Evolutionary conservation across 1,140 invertebrate species (phyloP).

Genomic region (Hyphantria cunea): DNA sequence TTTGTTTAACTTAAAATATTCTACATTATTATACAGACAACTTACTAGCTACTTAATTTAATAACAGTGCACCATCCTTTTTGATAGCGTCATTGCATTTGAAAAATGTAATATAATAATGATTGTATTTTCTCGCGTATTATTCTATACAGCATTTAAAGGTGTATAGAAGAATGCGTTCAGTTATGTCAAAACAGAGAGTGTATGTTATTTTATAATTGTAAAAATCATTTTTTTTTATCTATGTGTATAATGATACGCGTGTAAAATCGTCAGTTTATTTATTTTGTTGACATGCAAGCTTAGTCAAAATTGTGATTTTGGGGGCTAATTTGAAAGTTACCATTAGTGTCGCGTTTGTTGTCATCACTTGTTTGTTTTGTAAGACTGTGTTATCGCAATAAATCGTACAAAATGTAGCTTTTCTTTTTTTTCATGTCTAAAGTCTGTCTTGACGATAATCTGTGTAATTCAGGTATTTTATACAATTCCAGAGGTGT

Average conservation of each 20-base stretch:
- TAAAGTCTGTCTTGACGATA: too few species aligned
- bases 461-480: too few species aligned
- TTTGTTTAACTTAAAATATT: constrained; percentile 39
- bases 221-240: background rate
- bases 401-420: constrained; percentile 73
- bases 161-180: background rate
- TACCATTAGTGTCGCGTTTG: constrained; percentile 74
- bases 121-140: constrained; percentile 9
- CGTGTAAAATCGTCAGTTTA: constrained; percentile 16
- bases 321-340: constrained; percentile 63
- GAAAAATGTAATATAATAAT: constrained; percentile 20
- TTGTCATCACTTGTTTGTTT: constrained; percentile 68
- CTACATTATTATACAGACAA: constrained; percentile 19
- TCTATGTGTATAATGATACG: constrained; percentile 8
- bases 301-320: constrained; percentile 64
- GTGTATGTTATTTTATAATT: constrained; percentile 1
- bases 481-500: too few species aligned
- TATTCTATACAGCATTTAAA: constrained; percentile 2
- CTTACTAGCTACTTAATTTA: constrained; percentile 13
- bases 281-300: constrained; percentile 36
- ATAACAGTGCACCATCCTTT: constrained; percentile 33
- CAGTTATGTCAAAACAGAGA: background rate
- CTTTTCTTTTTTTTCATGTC: constrained; percentile 33
- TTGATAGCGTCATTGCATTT: constrained; percentile 24
- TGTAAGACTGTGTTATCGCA: constrained; percentile 78